Percentiles rank a stretch among this genome's conserved stretches.
These are phyloP conservation scores for Coleophora flavipennella DNA, from an alignment of 2,888 invertebrate genomes.

Conservation along the genomic window DNA sequence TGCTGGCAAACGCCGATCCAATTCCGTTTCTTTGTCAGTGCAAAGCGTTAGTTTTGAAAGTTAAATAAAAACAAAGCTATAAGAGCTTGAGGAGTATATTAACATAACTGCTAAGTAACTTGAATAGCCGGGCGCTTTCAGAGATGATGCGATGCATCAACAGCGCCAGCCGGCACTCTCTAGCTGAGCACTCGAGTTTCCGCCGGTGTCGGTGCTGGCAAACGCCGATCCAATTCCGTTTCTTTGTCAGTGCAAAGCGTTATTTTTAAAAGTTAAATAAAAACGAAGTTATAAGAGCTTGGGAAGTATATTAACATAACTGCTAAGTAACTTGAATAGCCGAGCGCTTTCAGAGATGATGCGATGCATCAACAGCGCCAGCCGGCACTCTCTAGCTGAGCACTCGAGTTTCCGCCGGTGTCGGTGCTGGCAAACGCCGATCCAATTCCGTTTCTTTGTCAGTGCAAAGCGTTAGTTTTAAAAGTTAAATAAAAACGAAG, in stretches of 20 bases:
- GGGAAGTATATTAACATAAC: too few species aligned
- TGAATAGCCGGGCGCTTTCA: too few species aligned
- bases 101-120: too few species aligned
- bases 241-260: constrained; percentile 11
- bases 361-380: too few species aligned
- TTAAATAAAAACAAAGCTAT: constrained; percentile 8
- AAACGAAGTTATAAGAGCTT: too few species aligned
- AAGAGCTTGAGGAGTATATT: too few species aligned
- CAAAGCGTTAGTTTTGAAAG: constrained; percentile 11
- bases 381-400: not conserved
- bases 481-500: constrained; percentile 12
- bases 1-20: not conserved
- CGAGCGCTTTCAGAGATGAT: too few species aligned
- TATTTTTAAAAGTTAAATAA: constrained; percentile 15
- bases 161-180: not conserved
- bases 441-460: constrained; percentile 10
- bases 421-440: not conserved
- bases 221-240: constrained; percentile 2
- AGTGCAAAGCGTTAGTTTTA: constrained; percentile 8
- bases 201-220: not conserved
- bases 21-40: constrained; percentile 11
- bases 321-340: too few species aligned
- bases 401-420: not conserved
- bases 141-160: too few species aligned
- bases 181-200: not conserved